Conservation (phyloP, 2,888 invertebrate genomes). For the Dicyrtomina minuta region DNA sequence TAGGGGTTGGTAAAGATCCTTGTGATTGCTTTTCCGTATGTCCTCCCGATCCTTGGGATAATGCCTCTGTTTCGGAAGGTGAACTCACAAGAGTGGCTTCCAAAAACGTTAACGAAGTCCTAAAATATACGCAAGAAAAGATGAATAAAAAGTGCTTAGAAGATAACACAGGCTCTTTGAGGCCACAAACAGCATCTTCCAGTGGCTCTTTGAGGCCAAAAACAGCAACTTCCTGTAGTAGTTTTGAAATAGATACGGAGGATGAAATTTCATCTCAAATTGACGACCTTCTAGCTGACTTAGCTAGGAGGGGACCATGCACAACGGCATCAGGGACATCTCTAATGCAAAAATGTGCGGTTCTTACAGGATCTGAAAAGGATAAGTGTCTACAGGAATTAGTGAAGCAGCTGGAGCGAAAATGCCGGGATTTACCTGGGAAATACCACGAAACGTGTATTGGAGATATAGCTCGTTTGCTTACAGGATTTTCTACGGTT, state of each 20-base stretch:
- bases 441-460: neutral
- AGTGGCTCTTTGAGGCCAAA: neutral
- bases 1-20: neutral
- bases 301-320: no score
- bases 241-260: no score
- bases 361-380: neutral
- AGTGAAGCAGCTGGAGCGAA: neutral
- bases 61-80: neutral
- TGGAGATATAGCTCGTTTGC: neutral
- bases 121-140: neutral
- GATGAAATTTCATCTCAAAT: neutral
- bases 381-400: neutral
- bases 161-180: neutral
- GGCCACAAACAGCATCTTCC: neutral
- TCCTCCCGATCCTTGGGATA: constrained; percentile 17
- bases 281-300: no score
- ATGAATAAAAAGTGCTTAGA: constrained; percentile 15
- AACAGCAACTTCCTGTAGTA: no score
- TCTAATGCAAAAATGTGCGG: neutral
- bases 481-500: no score
- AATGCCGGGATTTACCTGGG: neutral
- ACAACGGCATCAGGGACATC: no score
- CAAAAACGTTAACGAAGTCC: constrained; percentile 3
- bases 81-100: constrained; percentile 11
- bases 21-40: neutral